Base-by-base conservation (phyloP, 2,797 vertebrate species). In the Cryptoprocta ferox region DNA sequence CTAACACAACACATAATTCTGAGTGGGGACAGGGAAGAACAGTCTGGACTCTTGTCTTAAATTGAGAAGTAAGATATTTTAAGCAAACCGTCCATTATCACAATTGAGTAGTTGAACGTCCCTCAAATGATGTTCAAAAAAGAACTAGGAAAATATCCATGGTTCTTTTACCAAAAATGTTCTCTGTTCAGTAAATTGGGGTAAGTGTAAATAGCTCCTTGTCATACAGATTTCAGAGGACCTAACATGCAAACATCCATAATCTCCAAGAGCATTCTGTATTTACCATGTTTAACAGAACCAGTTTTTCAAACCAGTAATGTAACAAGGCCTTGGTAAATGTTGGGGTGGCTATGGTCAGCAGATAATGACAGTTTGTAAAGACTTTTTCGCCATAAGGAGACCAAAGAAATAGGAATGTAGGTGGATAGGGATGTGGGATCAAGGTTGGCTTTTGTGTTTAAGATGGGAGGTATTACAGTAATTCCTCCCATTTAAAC, bases 121-220 rank as follows among this genome's bases (percentile, higher is more conserved):
- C 92, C 61, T 81, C 35, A 91, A 81, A 90, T 71, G 56, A 24
- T 35, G 32, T 50, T 87, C 16, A 91, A 91, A 80, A 97, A 78
- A 42, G 19, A 84, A 95, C 24, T 7, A 53, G 6, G 28, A 78
- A 92, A 89, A 78, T 5, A 89, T 4, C 14, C n/a, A 76, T 5
- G 81, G 18, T 19, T 88, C 53, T 85, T 90, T 92, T 61, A 66
- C 21, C 61, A 35, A 84, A 92, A 78, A 30, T 35, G 30, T 39
- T 91, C 59, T 50, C 7, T 76, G 18, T 81, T 89, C 19, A 35
- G 8, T 45, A 80, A 73, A 39, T 70, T 39, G 81, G 63, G 16
- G 1, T 70, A 86, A 88, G 50, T 53, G 0, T 78, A 75, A 48
- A 82, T 1, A 19, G 28, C 18, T 88, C 24, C 28, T 80, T 42